Conservation (phyloP, 2,888 invertebrate genomes). For the Elysia crispata region DNA sequence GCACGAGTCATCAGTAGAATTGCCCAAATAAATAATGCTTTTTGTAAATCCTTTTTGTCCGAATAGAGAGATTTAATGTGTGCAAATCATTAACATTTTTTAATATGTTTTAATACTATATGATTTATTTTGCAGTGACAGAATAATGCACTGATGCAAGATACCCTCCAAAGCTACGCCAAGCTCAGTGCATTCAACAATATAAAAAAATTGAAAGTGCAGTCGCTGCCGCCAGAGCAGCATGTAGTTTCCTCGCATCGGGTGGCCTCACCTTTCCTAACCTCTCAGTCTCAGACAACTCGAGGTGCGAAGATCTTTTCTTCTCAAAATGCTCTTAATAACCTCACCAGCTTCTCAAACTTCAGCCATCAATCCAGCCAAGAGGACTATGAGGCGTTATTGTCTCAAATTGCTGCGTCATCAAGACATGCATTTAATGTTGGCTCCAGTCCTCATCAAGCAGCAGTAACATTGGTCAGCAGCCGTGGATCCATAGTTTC, state of each 20-base stretch:
- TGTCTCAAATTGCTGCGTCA: constrained; percentile 33
- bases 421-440: background rate
- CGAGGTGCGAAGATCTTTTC: background rate
- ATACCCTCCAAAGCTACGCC: constrained; percentile 64
- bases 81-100: too few relatives aligned
- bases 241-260: constrained; percentile 64
- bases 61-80: too few relatives aligned
- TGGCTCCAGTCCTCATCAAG: constrained; percentile 28
- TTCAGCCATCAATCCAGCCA: constrained; percentile 40
- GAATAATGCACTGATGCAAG: constrained; percentile 69
- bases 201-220: constrained; percentile 72
- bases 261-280: constrained; percentile 68
- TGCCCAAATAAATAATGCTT: too few relatives aligned
- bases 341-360: background rate
- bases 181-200: constrained; percentile 68
- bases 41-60: too few relatives aligned
- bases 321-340: constrained; percentile 37
- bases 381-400: constrained; percentile 44
- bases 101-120: too few relatives aligned
- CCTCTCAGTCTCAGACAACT: constrained; percentile 35
- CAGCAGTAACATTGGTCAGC: constrained; percentile 10
- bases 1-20: too few relatives aligned
- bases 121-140: background rate
- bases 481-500: constrained; percentile 43
- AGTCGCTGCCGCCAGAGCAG: constrained; percentile 61